Evolutionary conservation across 2,797 vertebrate species (phyloP).

Genomic region (Netta rufina): DNA sequence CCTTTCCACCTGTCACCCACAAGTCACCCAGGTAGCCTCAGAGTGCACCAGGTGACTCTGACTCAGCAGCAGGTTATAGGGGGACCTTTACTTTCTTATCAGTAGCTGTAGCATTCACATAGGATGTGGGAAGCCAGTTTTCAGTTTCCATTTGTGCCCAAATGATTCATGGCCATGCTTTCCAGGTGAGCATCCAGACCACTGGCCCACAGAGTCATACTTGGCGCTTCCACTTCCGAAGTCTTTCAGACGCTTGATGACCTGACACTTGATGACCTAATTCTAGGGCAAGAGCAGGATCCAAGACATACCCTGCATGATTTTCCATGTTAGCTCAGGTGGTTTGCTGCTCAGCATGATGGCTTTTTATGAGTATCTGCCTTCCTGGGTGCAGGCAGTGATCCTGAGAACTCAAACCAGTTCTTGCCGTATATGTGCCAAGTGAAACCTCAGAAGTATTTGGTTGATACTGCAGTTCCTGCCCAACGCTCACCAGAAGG

Average conservation of each 20-base stretch:
- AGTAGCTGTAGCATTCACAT: background rate
- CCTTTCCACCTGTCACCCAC: background rate
- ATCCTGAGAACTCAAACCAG: background rate
- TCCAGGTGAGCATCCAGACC: conserved; percentile 22
- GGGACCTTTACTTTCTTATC: background rate
- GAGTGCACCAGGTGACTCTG: background rate
- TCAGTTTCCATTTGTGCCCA: background rate
- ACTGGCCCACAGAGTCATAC: background rate
- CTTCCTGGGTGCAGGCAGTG: background rate
- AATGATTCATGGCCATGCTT: conserved; percentile 38
- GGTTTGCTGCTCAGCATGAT: background rate
- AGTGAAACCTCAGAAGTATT: background rate
- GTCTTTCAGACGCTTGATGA: background rate
- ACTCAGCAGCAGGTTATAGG: background rate
- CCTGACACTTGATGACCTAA: background rate
- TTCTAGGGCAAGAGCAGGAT: background rate
- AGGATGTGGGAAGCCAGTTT: background rate
- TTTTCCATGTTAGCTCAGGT: background rate
- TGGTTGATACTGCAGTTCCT: no score
- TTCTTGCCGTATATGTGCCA: background rate
- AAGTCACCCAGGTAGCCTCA: background rate
- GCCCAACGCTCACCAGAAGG: no score
- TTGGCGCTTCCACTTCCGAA: background rate
- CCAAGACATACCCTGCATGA: background rate
- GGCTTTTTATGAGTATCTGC: background rate